Base-by-base conservation (phyloP, 2,888 invertebrate species). In the Periphyllus acericola region DNA sequence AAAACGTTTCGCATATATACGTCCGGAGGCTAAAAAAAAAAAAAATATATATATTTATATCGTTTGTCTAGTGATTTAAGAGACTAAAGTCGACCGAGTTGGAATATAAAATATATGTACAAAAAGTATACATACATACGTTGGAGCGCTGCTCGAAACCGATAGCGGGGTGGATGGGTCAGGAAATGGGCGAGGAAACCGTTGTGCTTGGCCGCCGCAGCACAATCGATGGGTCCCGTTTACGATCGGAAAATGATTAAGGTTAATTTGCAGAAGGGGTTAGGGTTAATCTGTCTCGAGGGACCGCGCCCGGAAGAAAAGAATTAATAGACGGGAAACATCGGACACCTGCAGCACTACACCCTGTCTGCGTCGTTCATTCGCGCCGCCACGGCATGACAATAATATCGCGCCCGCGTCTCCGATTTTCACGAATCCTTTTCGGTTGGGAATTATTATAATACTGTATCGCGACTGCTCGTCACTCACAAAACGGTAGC, bases 61-160 rank as follows among this genome's bases (percentile, higher is more conserved):
- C 83, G 83, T 74, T 83, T 74, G 46, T 36, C 72, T 52, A 34
- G 74, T 74, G 55, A 83, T 74, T 72, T 74, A 83, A 83, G 34
- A 55, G 55, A 34, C 46, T 32, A 21, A 71, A 82, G 82, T 82
- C 82, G 32, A 52, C 71, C 46, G 71, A 9, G 40, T 40, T 29
- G 66, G 80, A 68, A 68, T 40, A n/a, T n/a, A n/a, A 68, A 40
- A 78, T 32, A 75, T 60, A 21, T 25, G 21, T 40, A 55, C 4
- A 78, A 21, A 55, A 52, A 17, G 0, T 9, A 32, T 14, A 21
- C 8, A 52, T n/a, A 29, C 40, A 29, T 66, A 36, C 29, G 19
- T 40, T n/a, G n/a, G n/a, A n/a, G 14, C 40, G 9, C n/a, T 32
- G 32, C 52, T 32, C 32, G 32, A 78, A 32, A 78, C 78, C 46